A percentile compares a stretch with the other conserved stretches of the same genome.
Conservation (phyloP, 37 sponge, comb jelly and placozoan genomes). For the Oopsacas minuta region DNA sequence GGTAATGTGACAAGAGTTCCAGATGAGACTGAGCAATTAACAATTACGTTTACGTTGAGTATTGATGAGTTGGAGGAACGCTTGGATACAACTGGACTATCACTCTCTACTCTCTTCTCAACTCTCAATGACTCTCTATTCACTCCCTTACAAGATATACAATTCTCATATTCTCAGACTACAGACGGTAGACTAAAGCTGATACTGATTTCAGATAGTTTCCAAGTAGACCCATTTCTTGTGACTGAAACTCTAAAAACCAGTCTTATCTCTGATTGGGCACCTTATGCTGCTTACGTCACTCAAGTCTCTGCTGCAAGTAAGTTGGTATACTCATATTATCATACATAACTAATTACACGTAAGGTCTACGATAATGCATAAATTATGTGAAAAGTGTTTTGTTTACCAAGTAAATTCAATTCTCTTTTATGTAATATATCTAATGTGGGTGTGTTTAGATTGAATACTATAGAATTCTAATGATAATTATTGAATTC, state of each 20-base stretch:
- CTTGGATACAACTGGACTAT: background rate
- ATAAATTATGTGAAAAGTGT: too few relatives aligned
- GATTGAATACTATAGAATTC: too few relatives aligned
- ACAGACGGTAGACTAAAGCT: background rate
- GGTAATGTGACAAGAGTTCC: background rate
- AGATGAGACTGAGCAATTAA: background rate
- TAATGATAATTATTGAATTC: too few relatives aligned
- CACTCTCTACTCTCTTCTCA: background rate
- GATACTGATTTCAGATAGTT: background rate
- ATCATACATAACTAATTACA: too few relatives aligned
- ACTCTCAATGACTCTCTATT: background rate
- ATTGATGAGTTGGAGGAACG: background rate
- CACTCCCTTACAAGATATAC: background rate
- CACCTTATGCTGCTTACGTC: background rate
- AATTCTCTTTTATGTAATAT: too few relatives aligned
- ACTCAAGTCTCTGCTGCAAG: background rate
- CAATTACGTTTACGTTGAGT: background rate
- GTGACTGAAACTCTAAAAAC: background rate
- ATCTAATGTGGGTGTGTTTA: background rate
- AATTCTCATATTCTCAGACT: background rate
- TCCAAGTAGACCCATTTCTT: conserved; percentile 1
- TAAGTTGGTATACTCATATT: too few relatives aligned
- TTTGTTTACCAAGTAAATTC: too few relatives aligned
- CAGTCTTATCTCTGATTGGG: background rate
- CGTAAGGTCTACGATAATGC: too few relatives aligned